Percentiles rank a stretch among this genome's conserved stretches.
Conservation (phyloP, 1,140 invertebrate genomes). For the Caerostris darwini region DNA sequence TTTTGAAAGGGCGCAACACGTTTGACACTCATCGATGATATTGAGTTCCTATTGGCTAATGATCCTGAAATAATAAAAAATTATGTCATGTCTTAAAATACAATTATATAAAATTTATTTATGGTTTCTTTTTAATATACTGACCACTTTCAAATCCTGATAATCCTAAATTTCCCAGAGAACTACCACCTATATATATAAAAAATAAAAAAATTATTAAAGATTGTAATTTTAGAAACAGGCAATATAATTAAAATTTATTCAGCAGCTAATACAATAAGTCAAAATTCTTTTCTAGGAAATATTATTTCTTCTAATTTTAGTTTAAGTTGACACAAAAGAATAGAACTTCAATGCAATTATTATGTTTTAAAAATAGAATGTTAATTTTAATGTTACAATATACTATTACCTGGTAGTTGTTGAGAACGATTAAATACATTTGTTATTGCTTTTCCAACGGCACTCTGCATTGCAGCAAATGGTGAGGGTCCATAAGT, state of each 20-base stretch:
- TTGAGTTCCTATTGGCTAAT: not conserved
- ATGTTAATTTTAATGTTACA: too few relatives aligned
- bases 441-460: constrained; percentile 83
- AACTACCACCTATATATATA: constrained; percentile 2
- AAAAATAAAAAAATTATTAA: not conserved
- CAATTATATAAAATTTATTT: not conserved
- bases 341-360: too few relatives aligned
- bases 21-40: not conserved
- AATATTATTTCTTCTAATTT: too few relatives aligned
- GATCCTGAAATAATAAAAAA: constrained; percentile 5
- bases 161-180: constrained; percentile 19
- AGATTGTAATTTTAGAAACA: not conserved
- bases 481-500: constrained; percentile 85
- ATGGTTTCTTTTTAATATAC: not conserved
- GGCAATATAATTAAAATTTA: too few relatives aligned
- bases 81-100: not conserved
- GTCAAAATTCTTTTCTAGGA: too few relatives aligned
- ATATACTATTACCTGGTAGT: constrained; percentile 78
- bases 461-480: constrained; percentile 83
- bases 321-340: too few relatives aligned
- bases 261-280: too few relatives aligned
- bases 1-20: constrained; percentile 46
- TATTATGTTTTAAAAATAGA: too few relatives aligned
- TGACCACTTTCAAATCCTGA: constrained; percentile 58
- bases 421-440: constrained; percentile 83